Evolutionary conservation across 2,888 invertebrate species (phyloP).

Genomic region (Oasisia sp.): DNA sequence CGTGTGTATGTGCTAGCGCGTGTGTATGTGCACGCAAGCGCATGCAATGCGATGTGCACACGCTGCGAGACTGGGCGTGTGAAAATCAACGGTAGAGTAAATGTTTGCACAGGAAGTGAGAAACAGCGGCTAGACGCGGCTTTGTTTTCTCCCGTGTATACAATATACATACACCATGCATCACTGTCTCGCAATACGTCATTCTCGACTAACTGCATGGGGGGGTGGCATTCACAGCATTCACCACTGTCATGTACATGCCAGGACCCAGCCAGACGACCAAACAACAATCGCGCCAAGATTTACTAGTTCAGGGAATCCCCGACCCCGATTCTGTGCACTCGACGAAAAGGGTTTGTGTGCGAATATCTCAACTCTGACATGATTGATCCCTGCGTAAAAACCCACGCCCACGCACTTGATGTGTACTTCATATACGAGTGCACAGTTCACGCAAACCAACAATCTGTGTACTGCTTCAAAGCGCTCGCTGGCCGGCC

Average conservation of each 20-base stretch:
- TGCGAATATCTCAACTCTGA: not conserved
- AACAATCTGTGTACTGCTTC: not conserved
- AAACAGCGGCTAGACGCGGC: not conserved
- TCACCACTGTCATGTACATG: not conserved
- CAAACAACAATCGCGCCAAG: not conserved
- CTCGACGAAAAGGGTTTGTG: not conserved
- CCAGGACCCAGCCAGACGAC: not conserved
- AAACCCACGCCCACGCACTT: not conserved
- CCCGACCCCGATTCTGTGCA: not conserved
- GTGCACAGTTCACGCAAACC: not conserved
- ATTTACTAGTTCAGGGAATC: not conserved
- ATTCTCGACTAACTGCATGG: not conserved
- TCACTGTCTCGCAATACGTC: not conserved
- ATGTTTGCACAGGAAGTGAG: slow-evolving; percentile 1
- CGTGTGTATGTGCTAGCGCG: too few relatives aligned
- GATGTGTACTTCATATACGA: too few relatives aligned
- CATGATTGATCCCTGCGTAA: not conserved
- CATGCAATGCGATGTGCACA: not conserved
- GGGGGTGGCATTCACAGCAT: not conserved
- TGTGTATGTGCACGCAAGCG: not conserved
- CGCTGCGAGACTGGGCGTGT: not conserved
- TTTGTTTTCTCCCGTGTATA: not conserved
- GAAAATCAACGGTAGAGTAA: not conserved
- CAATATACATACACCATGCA: not conserved
- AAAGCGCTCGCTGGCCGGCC: not conserved